Base-by-base conservation (phyloP, 2,113 vertebrate species). In the Gobio gobio region DNA sequence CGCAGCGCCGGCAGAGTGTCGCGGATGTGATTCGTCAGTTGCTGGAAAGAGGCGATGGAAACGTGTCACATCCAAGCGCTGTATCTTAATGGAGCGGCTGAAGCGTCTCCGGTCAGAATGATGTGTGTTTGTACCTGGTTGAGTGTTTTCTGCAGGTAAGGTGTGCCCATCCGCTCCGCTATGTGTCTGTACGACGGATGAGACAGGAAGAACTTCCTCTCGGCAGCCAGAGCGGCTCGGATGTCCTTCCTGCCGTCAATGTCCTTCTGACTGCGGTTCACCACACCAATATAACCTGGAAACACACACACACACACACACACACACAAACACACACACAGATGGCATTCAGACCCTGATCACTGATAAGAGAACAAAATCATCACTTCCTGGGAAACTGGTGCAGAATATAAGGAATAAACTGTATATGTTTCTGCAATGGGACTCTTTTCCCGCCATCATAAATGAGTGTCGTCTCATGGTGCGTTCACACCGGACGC, bases 11-110 rank as follows among this genome's bases (percentile, higher is more conserved):
- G 98, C 87, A 99, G 93, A 0, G 97, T 97, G 90, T 99, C 98
- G 0, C 98, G 95, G 84, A 99, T 99, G 94, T 99, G 98, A 90
- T 99, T 99, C 88, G 98, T 99, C 78, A 99, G 94, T 99, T 99
- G 98, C 98, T 99, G 87, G 1, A 8, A 51, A 20, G 45, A 72
- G 16, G 36, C 7, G 2, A 6, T 4, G 36, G 18, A 85, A 0
- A 47, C 14, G 10, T 22, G 10, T 16, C 24, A 29, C 29, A 29
- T 29, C 29, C 1, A 29, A 29, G 29, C 29, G 29, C 1, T 29
- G 29, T 29, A 2, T 22, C 22, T 7, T 20, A 20, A 24, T 24
- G 22, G 22, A n/a, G 22, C 22, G 3, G 58, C 10, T n/a, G 0
- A n/a, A n/a, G 9, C 3, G 58, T 24, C 22, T 59, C 3, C 58